Evolutionary conservation across 2,888 invertebrate species (phyloP).

Genomic region (Caenorhabditis uteleia): DNA sequence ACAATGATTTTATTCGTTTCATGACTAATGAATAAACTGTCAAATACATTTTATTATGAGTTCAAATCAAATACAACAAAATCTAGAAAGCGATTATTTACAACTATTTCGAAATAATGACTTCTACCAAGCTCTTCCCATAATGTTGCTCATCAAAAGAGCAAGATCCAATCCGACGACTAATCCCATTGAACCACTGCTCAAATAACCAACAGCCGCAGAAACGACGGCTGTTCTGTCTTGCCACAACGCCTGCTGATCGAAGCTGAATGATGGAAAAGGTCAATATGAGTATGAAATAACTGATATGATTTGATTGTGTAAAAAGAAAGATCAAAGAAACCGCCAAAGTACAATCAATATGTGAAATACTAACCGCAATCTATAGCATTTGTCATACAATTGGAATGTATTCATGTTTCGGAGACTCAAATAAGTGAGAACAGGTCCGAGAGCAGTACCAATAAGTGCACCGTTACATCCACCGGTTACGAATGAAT

Average conservation of each 20-base stretch:
- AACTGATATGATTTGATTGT: neutral
- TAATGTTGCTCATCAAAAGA: conserved; percentile 40
- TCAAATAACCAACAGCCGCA: conserved; percentile 53
- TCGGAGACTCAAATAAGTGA: conserved; percentile 52
- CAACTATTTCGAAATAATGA: no score
- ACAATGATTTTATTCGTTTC: conserved; percentile 3
- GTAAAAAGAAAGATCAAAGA: neutral
- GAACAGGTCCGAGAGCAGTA: conserved; percentile 50
- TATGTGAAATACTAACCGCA: conserved; percentile 42
- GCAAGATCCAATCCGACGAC: conserved; percentile 58
- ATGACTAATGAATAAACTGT: conserved; percentile 10
- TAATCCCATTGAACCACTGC: conserved; percentile 51
- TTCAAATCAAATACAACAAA: neutral
- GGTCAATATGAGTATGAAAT: no score
- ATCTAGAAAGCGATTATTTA: conserved; percentile 2
- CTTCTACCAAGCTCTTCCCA: conserved; percentile 33
- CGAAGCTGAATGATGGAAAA: conserved; percentile 51
- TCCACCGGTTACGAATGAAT: conserved; percentile 51
- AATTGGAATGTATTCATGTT: conserved; percentile 56
- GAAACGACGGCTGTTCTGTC: conserved; percentile 54
- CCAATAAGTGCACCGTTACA: conserved; percentile 49
- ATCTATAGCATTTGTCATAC: conserved; percentile 59
- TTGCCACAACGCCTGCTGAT: conserved; percentile 48
- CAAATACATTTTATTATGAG: neutral
- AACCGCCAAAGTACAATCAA: neutral